A percentile compares a stretch with the other conserved stretches of the same genome.
These are phyloP conservation scores for Lepidostoma basale DNA, from an alignment of 1,140 invertebrate genomes.

Conservation along the genomic window DNA sequence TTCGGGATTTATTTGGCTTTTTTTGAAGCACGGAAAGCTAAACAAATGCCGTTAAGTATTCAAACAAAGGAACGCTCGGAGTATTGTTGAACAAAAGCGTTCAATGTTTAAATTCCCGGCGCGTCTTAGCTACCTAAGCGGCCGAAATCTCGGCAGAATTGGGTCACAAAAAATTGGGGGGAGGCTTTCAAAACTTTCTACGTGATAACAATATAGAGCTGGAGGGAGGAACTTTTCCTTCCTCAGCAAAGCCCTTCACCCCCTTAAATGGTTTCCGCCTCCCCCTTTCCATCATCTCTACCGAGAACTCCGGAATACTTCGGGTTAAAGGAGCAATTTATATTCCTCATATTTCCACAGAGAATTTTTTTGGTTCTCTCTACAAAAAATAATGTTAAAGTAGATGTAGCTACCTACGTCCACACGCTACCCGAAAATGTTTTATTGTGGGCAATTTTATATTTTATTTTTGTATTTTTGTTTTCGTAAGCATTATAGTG, in stretches of 20 bases:
- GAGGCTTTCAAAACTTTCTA: constrained; percentile 44
- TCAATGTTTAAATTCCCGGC: constrained; percentile 22
- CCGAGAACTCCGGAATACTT: constrained; percentile 34
- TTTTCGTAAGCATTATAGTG: constrained; percentile 12
- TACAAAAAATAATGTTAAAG: constrained; percentile 4
- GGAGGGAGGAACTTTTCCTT: constrained; percentile 29
- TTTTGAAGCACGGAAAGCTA: not conserved
- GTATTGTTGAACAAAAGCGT: constrained; percentile 13
- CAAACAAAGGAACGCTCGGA: not conserved
- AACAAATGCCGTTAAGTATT: constrained; percentile 6
- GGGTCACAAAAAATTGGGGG: constrained; percentile 46
- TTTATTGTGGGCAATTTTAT: constrained; percentile 12
- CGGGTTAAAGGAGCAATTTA: constrained; percentile 46
- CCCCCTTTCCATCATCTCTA: constrained; percentile 20
- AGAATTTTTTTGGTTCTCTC: constrained; percentile 37
- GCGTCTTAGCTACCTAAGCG: constrained; percentile 25
- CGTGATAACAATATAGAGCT: constrained; percentile 46
- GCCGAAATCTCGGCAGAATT: constrained; percentile 43
- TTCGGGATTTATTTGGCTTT: too few species aligned
- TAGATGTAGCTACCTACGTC: not conserved
- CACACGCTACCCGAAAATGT: not conserved
- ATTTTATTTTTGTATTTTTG: constrained; percentile 14
- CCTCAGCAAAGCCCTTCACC: constrained; percentile 35
- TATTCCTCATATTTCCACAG: constrained; percentile 47
- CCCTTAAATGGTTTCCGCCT: constrained; percentile 22